Conservation (phyloP, 2,888 invertebrate genomes). For the Galerucella calmariensis region DNA sequence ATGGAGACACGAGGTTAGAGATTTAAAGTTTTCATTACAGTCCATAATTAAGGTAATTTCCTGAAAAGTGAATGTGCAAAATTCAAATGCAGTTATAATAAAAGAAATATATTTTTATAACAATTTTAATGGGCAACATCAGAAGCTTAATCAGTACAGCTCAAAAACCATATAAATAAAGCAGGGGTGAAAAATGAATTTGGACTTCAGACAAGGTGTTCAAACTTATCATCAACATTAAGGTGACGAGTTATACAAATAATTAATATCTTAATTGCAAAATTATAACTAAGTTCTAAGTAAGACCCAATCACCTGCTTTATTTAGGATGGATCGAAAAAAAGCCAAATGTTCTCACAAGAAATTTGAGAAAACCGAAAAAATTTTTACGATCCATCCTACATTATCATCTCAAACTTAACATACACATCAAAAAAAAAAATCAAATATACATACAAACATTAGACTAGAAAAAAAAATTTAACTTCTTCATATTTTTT, state of each 20-base stretch:
- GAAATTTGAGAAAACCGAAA: neutral
- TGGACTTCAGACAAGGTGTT: conserved; percentile 56
- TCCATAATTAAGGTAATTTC: too few species aligned
- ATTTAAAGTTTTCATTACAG: too few species aligned
- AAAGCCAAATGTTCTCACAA: neutral
- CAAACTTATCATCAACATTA: conserved; percentile 48
- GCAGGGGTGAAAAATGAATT: conserved; percentile 56
- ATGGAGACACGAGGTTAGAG: too few species aligned
- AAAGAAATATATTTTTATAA: conserved; percentile 54
- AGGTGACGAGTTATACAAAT: conserved; percentile 56
- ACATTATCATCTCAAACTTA: conserved; percentile 52
- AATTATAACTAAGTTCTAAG: conserved; percentile 55
- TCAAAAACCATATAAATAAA: conserved; percentile 58
- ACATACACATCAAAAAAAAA: conserved; percentile 49
- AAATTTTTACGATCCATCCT: conserved; percentile 4
- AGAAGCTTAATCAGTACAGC: conserved; percentile 59
- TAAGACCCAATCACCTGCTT: conserved; percentile 59
- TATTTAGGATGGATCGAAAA: conserved; percentile 24
- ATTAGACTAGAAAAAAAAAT: conserved; percentile 57
- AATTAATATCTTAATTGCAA: conserved; percentile 51
- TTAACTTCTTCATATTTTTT: conserved; percentile 41
- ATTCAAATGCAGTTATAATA: conserved; percentile 34
- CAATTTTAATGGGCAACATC: conserved; percentile 62
- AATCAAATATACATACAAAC: conserved; percentile 53
- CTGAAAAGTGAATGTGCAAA: conserved; percentile 17